Percentiles rank a stretch among this genome's conserved stretches.
Conservation (phyloP, 2,797 vertebrate species). For the Echeneis naucrates region DNA sequence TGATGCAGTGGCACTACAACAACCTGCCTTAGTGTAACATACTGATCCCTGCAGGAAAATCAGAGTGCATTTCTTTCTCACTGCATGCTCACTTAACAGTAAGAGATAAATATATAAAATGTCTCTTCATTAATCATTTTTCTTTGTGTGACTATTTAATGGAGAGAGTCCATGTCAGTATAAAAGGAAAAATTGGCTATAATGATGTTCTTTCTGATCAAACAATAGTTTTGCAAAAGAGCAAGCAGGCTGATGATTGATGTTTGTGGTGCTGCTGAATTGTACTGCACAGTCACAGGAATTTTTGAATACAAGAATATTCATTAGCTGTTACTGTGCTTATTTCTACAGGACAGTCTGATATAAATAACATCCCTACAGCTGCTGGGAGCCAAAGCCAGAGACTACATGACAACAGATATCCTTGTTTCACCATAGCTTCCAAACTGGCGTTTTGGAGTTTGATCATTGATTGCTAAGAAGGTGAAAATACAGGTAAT, state of each 20-base stretch:
- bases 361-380: constrained; percentile 13
- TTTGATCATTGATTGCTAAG: no score
- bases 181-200: no score
- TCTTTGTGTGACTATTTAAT: not conserved
- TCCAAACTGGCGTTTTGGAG: no score
- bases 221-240: no score
- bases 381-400: not conserved
- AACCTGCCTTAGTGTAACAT: no score
- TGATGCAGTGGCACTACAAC: constrained; percentile 6
- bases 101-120: not conserved
- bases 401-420: constrained; percentile 13
- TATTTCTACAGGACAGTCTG: not conserved
- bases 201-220: no score
- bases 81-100: not conserved
- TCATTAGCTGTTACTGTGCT: not conserved
- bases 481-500: not conserved
- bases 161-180: not conserved
- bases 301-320: not conserved
- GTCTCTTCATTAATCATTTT: not conserved
- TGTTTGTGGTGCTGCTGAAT: not conserved
- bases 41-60: constrained; percentile 12
- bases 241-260: not conserved
- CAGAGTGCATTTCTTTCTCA: not conserved
- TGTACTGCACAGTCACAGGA: not conserved
- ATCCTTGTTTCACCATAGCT: constrained; percentile 15